phyloP scores from a whole-genome alignment of 92 coral and sea anemone species.

The Actinernus sp. region DNA sequence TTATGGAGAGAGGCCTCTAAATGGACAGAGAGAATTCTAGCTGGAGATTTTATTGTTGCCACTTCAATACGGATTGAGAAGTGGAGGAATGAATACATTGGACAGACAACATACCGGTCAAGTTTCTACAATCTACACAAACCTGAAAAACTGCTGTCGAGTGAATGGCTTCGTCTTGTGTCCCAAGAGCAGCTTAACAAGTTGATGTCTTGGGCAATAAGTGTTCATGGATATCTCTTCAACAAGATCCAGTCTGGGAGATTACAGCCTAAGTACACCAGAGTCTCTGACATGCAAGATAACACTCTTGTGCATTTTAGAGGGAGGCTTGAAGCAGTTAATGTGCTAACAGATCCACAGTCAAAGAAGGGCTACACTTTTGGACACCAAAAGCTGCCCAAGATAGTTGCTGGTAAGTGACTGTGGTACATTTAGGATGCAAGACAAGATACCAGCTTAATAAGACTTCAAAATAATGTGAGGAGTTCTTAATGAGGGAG shows the following conservation, averaged over 20 bases:
- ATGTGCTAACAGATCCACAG: constrained; percentile 35
- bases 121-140: constrained; percentile 83
- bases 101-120: constrained; percentile 74
- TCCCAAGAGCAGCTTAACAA: constrained; percentile 65
- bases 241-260: constrained; percentile 1
- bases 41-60: constrained; percentile 82
- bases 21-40: constrained; percentile 73
- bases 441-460: too few relatives aligned
- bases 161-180: constrained; percentile 71
- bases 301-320: constrained; percentile 83
- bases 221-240: constrained; percentile 64
- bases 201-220: constrained; percentile 62
- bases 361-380: constrained; percentile 45
- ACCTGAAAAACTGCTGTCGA: constrained; percentile 62
- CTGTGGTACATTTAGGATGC: too few relatives aligned
- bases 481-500: too few relatives aligned
- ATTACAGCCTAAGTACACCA: constrained; percentile 47
- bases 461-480: too few relatives aligned
- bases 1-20: constrained; percentile 88
- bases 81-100: constrained; percentile 86
- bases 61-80: constrained; percentile 71
- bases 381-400: constrained; percentile 68
- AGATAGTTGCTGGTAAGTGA: constrained; percentile 67
- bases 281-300: constrained; percentile 67
- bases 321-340: constrained; percentile 59